These are phyloP conservation scores for Gymnobelideus leadbeateri DNA, from an alignment of 2,113 vertebrate genomes.

Conservation along the genomic window DNA sequence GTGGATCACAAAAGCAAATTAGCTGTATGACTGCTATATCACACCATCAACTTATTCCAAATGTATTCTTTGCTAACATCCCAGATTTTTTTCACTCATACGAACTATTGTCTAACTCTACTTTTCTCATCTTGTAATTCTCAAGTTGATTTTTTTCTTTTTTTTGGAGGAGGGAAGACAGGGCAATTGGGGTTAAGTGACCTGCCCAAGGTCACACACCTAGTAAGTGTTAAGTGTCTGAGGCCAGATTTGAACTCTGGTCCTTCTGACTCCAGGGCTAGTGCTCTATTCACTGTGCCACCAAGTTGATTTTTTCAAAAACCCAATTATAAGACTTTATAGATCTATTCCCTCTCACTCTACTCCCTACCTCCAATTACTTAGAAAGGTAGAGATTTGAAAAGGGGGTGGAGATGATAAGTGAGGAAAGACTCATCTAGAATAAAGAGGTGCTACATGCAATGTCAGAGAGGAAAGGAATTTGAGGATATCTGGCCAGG, in stretches of 20 bases:
- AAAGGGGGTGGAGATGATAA: not conserved
- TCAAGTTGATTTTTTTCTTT: not conserved
- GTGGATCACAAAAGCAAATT: not conserved
- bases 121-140: not conserved
- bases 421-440: not conserved
- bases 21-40: not conserved
- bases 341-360: not conserved
- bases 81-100: not conserved
- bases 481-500: not conserved
- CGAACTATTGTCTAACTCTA: not conserved
- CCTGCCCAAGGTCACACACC: too few relatives aligned
- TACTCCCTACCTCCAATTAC: not conserved
- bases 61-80: not conserved
- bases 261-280: too few relatives aligned
- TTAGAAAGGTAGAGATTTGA: not conserved
- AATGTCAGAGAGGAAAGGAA: not conserved
- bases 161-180: too few relatives aligned
- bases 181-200: too few relatives aligned
- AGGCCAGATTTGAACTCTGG: too few relatives aligned
- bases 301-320: not conserved
- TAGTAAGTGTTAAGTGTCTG: too few relatives aligned
- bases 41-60: not conserved
- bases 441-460: not conserved
- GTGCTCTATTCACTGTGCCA: too few relatives aligned
- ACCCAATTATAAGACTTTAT: not conserved